phyloP scores from a whole-genome alignment of 1,140 invertebrate species.

The Gerris buenoi region DNA sequence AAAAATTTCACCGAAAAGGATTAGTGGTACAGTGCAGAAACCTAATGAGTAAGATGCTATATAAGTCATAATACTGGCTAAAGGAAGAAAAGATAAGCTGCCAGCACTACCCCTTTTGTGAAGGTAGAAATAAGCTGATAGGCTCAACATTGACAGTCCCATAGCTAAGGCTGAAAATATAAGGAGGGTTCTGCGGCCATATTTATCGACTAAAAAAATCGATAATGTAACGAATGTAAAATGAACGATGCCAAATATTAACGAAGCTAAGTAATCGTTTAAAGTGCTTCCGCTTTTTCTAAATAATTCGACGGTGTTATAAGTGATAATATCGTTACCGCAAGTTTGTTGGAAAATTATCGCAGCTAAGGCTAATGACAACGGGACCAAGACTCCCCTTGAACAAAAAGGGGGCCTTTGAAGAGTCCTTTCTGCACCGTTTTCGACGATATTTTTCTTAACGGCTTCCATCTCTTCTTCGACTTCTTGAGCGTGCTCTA shows the following conservation, averaged over 20 bases:
- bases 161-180: slow-evolving; percentile 31
- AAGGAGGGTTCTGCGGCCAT: slow-evolving; percentile 36
- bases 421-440: too few species aligned
- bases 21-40: slow-evolving; percentile 35
- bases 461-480: too few species aligned
- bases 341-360: too few species aligned
- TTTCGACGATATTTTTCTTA: too few species aligned
- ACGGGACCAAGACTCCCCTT: too few species aligned
- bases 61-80: slow-evolving; percentile 33
- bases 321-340: too few species aligned
- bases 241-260: slow-evolving; percentile 43
- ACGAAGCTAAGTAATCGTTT: slow-evolving; percentile 39
- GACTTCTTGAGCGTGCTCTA: background rate
- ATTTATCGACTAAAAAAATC: slow-evolving; percentile 37
- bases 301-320: too few species aligned
- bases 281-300: too few species aligned
- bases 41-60: slow-evolving; percentile 36
- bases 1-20: slow-evolving; percentile 37
- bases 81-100: slow-evolving; percentile 30
- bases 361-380: too few species aligned
- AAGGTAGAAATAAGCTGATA: slow-evolving; percentile 40
- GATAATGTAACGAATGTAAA: slow-evolving; percentile 36
- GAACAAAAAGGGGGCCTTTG: too few species aligned
- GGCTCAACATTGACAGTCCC: slow-evolving; percentile 34
- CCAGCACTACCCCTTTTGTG: slow-evolving; percentile 26